Base-by-base conservation (phyloP, 2,888 invertebrate genomes). In the Trachelus troglodyta region DNA sequence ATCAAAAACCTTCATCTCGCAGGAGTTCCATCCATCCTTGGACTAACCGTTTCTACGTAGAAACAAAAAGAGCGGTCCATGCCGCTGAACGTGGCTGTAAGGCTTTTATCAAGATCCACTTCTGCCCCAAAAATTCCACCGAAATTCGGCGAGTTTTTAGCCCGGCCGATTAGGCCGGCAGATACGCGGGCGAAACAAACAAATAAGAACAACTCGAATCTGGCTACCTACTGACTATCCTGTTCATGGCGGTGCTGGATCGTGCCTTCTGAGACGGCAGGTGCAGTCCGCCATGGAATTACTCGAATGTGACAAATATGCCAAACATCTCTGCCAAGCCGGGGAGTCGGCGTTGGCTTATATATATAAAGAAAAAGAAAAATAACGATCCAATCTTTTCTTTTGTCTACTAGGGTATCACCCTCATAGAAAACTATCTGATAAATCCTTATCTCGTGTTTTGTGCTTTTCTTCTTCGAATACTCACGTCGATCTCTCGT, bases 251-350 rank as follows among this genome's bases (percentile, higher is more conserved):
- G 23, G 56, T 56, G 56, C 23, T 23, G 56, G 56, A 56, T 56
- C 56, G 56, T 56, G 56, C 23, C 56, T 56, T 56, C 34, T 73
- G 73, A 77, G 68, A 82, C 80, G 82, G 86, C 89, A 89, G 90
- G 89, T 90, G 90, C 88, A 84, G 83, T 82, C 85, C 80, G 80
- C 81, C 85, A 83, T 85, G 86, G 87, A 89, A 90, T 90, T 90
- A 89, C 89, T 89, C 86, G 86, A 87, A 89, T 89, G 89, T 89
- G 90, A 90, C 90, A 90, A 90, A 90, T 90, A 88, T 85, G 89
- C 85, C 81, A 87, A 87, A 88, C 86, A 88, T 89, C 88, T 83
- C 82, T 76, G 74, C 78, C 75, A 74, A 56, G 56, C 56, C 56
- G 56, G 74, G 30, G 71, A 71, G 71, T 34, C 71, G 71, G 33